These are phyloP conservation scores for Poeciliopsis paucimaculata DNA, from an alignment of 2,797 vertebrate genomes.

Conservation along the genomic window DNA sequence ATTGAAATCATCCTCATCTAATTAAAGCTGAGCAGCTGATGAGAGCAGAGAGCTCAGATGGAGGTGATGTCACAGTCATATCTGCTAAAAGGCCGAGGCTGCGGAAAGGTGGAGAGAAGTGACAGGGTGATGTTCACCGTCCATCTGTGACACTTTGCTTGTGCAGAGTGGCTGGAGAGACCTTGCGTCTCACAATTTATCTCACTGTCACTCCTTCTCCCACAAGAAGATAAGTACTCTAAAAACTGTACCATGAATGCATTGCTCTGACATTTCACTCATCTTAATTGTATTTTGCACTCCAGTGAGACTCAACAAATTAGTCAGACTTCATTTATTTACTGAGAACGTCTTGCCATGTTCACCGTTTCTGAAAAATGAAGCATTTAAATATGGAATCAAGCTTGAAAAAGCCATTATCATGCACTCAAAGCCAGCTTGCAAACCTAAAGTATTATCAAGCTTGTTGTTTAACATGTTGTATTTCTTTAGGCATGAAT, in stretches of 20 bases:
- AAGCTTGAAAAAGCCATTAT: background rate
- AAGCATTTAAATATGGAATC: background rate
- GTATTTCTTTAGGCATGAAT: background rate
- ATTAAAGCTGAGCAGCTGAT: conserved; percentile 72
- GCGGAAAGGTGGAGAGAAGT: conserved; percentile 46
- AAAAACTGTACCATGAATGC: background rate
- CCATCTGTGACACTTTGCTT: conserved; percentile 32
- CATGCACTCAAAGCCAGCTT: background rate
- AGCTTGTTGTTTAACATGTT: background rate
- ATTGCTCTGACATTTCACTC: background rate
- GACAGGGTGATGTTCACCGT: conserved; percentile 32
- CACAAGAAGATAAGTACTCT: conserved; percentile 7
- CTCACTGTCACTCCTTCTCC: conserved; percentile 12
- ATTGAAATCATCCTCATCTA: conserved; percentile 78
- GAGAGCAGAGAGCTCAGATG: conserved; percentile 47
- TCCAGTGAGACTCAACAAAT: background rate
- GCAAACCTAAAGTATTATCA: background rate
- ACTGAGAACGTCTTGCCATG: background rate
- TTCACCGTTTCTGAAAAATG: background rate
- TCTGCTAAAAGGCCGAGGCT: conserved; percentile 46
- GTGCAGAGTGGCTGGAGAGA: background rate
- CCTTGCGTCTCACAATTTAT: conserved; percentile 26
- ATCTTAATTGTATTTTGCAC: background rate
- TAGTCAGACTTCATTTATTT: conserved; percentile 1
- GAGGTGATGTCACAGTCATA: conserved; percentile 56